Evolutionary conservation across 2,797 vertebrate genomes (phyloP).

Genomic region (Perodicticus potto): DNA sequence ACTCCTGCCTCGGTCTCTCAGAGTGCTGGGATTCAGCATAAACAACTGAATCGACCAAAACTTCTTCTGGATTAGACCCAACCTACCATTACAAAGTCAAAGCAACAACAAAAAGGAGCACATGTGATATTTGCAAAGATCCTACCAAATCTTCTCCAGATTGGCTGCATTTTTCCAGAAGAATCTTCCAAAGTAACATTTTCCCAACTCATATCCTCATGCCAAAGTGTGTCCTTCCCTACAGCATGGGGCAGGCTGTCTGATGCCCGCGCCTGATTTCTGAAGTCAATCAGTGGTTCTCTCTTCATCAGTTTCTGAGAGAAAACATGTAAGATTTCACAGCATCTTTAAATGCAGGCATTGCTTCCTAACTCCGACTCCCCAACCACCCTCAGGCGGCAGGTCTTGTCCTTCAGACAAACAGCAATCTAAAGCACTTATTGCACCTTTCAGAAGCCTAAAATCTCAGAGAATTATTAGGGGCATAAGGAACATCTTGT

Average conservation of each 20-base stretch:
- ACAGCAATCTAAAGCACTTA: neutral
- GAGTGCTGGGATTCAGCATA: too few species aligned
- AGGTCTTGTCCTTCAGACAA: neutral
- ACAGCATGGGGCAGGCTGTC: fast-evolving
- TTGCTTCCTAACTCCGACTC: neutral
- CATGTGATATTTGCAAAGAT: neutral
- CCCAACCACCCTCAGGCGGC: neutral
- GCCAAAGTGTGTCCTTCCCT: neutral
- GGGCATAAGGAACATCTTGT: neutral
- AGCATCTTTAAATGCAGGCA: neutral
- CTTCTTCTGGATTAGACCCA: neutral
- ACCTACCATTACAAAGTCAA: neutral
- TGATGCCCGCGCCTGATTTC: neutral
- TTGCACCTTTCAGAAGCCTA: neutral
- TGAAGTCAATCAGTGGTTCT: neutral
- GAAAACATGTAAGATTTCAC: neutral
- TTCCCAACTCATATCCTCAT: neutral
- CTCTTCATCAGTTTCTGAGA: neutral
- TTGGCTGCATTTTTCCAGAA: neutral
- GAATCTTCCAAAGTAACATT: neutral
- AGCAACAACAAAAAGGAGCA: neutral
- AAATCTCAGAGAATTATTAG: neutral
- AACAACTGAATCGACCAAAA: neutral
- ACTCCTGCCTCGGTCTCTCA: too few species aligned
- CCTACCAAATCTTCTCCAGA: neutral